These are phyloP conservation scores for Parelbella ahira DNA, from an alignment of 2,888 invertebrate genomes.

Conservation along the genomic window DNA sequence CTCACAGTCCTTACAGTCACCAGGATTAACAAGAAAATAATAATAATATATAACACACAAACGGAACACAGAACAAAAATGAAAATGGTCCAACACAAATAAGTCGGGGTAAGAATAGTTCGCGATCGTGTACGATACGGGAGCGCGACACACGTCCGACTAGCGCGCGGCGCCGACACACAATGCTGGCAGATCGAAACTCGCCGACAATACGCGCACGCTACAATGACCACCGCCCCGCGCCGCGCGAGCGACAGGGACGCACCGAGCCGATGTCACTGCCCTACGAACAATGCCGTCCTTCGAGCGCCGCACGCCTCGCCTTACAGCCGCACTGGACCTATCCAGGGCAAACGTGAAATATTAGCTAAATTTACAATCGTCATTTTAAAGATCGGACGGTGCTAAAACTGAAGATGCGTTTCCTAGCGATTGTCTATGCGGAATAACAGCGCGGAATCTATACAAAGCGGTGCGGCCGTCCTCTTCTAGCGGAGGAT, in stretches of 20 bases:
- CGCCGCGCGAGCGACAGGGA: slow-evolving; percentile 74
- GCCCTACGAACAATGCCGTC: slow-evolving; percentile 77
- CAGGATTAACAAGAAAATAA: slow-evolving; percentile 37
- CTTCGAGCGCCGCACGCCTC: slow-evolving; percentile 48
- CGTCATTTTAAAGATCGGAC: not conserved
- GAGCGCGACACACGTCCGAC: slow-evolving; percentile 58
- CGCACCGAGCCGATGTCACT: slow-evolving; percentile 78
- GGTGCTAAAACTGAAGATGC: slow-evolving; percentile 36
- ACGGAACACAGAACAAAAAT: slow-evolving; percentile 20
- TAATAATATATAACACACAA: slow-evolving; percentile 36
- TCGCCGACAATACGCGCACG: slow-evolving; percentile 77
- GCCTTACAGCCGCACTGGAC: not conserved
- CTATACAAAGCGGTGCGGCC: slow-evolving; percentile 75
- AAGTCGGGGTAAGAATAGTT: slow-evolving; percentile 37
- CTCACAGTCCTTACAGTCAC: slow-evolving; percentile 48
- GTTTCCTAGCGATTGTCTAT: slow-evolving; percentile 74
- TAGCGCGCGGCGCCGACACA: slow-evolving; percentile 62
- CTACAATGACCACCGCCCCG: slow-evolving; percentile 75
- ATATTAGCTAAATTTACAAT: too few species aligned
- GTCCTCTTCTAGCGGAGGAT: slow-evolving; percentile 70
- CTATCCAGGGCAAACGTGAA: too few species aligned
- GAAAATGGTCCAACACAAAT: slow-evolving; percentile 48
- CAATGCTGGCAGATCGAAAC: slow-evolving; percentile 80
- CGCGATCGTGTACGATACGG: slow-evolving; percentile 57
- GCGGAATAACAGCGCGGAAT: slow-evolving; percentile 74